A percentile compares a stretch with the other conserved stretches of the same genome.
Conservation (phyloP, 2,113 vertebrate genomes). For the Pungitius pungitius region DNA sequence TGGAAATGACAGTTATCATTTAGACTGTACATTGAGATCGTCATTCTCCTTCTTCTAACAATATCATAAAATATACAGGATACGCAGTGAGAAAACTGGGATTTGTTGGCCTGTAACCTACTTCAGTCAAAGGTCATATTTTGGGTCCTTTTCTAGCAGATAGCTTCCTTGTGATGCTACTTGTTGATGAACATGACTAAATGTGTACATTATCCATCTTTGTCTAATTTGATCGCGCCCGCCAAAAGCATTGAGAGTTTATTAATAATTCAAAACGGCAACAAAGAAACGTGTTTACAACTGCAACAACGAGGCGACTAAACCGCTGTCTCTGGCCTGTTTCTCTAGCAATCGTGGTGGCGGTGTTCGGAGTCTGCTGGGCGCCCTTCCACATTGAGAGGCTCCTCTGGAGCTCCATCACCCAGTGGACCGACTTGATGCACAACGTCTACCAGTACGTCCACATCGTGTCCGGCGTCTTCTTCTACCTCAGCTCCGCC, state of each 20-base stretch:
- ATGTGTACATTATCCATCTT: too few species aligned
- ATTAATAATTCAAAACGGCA: neutral
- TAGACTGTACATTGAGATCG: too few species aligned
- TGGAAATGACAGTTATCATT: neutral
- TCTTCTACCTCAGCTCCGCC: constrained; percentile 83
- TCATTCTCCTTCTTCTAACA: too few species aligned
- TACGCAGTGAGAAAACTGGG: too few species aligned
- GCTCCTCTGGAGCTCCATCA: constrained; percentile 81
- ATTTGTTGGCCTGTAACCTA: too few species aligned
- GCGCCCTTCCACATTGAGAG: constrained; percentile 81
- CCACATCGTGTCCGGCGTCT: constrained; percentile 80
- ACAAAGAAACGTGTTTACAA: neutral
- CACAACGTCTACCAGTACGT: constrained; percentile 79
- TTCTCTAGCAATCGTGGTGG: constrained; percentile 71
- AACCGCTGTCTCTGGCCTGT: constrained; percentile 4
- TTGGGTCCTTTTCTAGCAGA: too few species aligned
- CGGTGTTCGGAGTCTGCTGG: constrained; percentile 79
- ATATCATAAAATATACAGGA: too few species aligned
- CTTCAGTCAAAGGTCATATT: too few species aligned
- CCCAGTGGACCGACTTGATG: constrained; percentile 80
- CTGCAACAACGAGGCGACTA: neutral
- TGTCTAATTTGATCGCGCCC: too few species aligned
- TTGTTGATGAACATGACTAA: too few species aligned
- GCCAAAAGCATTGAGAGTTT: neutral
- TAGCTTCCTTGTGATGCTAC: too few species aligned